Base-by-base conservation (phyloP, 2,797 vertebrate genomes). In the Lacerta bilineata region DNA sequence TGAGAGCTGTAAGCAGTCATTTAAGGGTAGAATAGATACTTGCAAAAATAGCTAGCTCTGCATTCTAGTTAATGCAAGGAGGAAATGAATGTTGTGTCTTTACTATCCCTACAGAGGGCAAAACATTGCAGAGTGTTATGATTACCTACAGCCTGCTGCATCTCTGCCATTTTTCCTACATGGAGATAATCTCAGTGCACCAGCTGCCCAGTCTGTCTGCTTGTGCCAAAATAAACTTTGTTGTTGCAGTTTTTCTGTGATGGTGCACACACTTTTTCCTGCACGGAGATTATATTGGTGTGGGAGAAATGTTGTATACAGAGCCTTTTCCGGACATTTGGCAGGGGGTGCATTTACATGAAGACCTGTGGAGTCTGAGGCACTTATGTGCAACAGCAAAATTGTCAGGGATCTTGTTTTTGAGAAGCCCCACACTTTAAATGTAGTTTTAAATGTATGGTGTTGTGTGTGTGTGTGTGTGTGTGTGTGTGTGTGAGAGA, bases 41-140 rank as follows among this genome's bases (percentile, higher is more conserved):
- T 74, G 2, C 36, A 69, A 90, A 66, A 55, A 87, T 90, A 86
- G 39, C 33, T 2, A 4, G 3, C 9, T 59, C 43, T 88, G 61
- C 41, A 84, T 41, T 85, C 68, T 87, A 3, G 61, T 84, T 77
- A 89, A 81, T 89, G 50, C 89, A 80, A 87, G 61, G 50, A 91
- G 88, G 91, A 91, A 93, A 85, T 39, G 1, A 89, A 33, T 4
- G 0, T 75, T 95, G 33, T 95, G 36, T 72, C 76, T 79, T 8
- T 23, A 39, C 68, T 36, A 36, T 89, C 11, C 41, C 13, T 88
- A 68, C 83, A 76, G 77, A 86, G 87, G 10, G n/a, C 55, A 88
- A 89, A 94, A 83, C 80, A 5, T 2, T 46, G 18, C 55, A 1
- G 55, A 79, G 77, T 91, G 25, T 78, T 64, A 15, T 80, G 90